phyloP scores from a whole-genome alignment of 2,797 vertebrate genomes.

The Tauraco hartlaubi region DNA sequence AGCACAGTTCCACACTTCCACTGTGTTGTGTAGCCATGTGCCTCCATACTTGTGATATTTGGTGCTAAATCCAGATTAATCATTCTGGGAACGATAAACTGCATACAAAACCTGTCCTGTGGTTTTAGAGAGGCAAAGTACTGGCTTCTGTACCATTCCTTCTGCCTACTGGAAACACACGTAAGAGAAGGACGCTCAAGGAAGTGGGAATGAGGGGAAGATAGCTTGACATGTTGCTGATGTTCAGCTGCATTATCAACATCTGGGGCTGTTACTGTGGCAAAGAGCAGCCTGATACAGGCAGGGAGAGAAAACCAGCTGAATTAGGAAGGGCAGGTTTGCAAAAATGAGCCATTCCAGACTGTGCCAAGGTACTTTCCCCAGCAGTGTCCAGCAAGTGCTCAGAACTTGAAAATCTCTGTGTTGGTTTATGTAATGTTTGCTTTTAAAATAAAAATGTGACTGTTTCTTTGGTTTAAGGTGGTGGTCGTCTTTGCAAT shows the following conservation, averaged over 20 bases:
- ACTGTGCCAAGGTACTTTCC: background rate
- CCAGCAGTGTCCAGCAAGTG: background rate
- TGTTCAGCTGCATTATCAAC: background rate
- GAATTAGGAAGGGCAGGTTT: background rate
- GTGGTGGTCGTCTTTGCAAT: background rate
- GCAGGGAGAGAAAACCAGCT: background rate
- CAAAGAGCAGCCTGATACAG: background rate
- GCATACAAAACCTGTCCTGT: rapidly evolving
- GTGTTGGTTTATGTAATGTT: background rate
- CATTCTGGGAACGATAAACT: background rate
- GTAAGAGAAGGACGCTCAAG: background rate
- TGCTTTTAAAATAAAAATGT: slow-evolving; percentile 46
- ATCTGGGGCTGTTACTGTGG: no score
- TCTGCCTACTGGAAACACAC: background rate
- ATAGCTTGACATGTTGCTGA: background rate
- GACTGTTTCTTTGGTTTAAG: background rate
- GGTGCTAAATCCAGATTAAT: background rate
- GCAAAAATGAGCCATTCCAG: background rate
- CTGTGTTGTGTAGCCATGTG: background rate
- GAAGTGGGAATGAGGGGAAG: background rate
- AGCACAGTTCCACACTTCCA: background rate
- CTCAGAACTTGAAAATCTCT: background rate
- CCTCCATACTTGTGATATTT: rapidly evolving
- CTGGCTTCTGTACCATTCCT: background rate
- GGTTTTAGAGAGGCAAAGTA: background rate